Conservation (phyloP, 1,140 invertebrate genomes). For the Orchestia grillus region DNA sequence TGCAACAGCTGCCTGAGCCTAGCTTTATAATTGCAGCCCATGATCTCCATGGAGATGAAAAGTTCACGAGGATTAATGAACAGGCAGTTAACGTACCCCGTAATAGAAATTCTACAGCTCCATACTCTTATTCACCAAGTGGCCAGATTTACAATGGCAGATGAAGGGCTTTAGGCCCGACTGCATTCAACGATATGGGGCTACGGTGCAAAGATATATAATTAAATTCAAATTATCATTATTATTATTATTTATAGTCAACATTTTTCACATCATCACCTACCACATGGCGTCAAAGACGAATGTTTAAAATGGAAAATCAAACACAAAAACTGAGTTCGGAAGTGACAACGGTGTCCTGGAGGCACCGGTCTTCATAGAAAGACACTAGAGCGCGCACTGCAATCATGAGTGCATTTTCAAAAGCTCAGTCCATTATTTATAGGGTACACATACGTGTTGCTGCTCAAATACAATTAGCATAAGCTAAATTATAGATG, state of each 20-base stretch:
- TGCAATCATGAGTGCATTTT: neutral
- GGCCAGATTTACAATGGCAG: neutral
- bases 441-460: neutral
- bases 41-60: neutral
- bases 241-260: too few species aligned
- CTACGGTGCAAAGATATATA: neutral
- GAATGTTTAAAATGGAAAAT: neutral
- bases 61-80: neutral
- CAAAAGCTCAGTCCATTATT: neutral
- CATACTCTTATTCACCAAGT: neutral
- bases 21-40: neutral
- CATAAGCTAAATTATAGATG: neutral
- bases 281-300: neutral
- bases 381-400: neutral
- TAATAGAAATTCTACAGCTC: neutral
- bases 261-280: too few species aligned
- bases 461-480: neutral
- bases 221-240: neutral
- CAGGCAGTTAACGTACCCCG: neutral
- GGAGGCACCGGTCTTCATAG: neutral
- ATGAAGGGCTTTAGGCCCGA: neutral
- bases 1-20: neutral
- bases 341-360: neutral
- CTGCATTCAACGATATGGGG: neutral
- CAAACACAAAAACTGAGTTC: neutral